Conservation (phyloP, 64 coral and sea anemone species). For the Exaiptasia diaphana region DNA sequence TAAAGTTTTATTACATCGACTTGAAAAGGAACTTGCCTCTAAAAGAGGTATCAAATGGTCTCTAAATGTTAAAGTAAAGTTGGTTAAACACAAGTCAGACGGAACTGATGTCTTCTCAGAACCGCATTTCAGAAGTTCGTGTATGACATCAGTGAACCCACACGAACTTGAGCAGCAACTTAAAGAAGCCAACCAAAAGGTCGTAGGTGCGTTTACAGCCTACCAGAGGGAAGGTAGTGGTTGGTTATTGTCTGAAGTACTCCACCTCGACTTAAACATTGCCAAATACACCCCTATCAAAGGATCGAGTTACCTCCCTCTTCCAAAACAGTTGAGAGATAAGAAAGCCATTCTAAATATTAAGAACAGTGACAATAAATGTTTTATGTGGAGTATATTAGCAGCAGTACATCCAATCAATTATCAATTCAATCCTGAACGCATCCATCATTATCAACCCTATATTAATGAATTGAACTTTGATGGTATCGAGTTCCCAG, state of each 20-base stretch:
- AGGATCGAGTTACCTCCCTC: slow-evolving; percentile 29
- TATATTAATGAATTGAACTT: slow-evolving; percentile 37
- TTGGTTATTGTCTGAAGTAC: slow-evolving; percentile 19
- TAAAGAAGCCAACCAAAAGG: background rate
- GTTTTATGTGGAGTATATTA: slow-evolving; percentile 42
- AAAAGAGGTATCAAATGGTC: slow-evolving; percentile 36
- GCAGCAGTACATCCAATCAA: slow-evolving; percentile 18
- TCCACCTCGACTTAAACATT: slow-evolving; percentile 17
- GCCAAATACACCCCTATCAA: slow-evolving; percentile 7
- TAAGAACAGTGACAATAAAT: slow-evolving; percentile 50
- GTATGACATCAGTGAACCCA: background rate
- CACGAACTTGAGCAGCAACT: background rate
- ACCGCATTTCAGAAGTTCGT: slow-evolving; percentile 26
- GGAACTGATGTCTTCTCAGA: background rate
- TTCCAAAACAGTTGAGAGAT: slow-evolving; percentile 2
- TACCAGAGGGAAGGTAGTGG: slow-evolving; percentile 22
- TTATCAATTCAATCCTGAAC: background rate
- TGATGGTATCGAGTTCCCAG: slow-evolving; percentile 25
- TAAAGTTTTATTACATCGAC: background rate
- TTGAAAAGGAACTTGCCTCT: background rate
- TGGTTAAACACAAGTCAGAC: slow-evolving; percentile 27
- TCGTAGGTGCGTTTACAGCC: background rate
- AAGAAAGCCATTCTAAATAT: slow-evolving; percentile 37
- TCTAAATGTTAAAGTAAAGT: background rate
- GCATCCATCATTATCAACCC: background rate